A percentile compares a stretch with the other conserved stretches of the same genome.
Conservation (phyloP, 2,888 invertebrate species). For the Idaea biselata region DNA sequence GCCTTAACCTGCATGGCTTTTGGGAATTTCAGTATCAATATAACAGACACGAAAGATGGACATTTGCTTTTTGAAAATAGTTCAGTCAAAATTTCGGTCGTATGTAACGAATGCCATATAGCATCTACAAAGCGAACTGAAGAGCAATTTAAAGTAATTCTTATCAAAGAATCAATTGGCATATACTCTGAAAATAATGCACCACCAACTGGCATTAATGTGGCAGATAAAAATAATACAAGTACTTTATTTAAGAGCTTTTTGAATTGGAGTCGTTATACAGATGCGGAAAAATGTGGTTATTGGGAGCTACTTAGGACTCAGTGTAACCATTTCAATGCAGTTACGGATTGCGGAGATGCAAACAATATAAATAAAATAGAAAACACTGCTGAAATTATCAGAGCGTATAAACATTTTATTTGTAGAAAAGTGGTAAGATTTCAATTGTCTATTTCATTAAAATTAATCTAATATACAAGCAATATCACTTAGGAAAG, state of each 20-base stretch:
- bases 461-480: neutral
- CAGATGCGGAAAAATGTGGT: slow-evolving; percentile 42
- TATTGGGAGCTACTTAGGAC: slow-evolving; percentile 55
- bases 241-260: slow-evolving; percentile 60
- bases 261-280: slow-evolving; percentile 57
- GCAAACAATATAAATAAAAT: slow-evolving; percentile 50
- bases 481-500: no score
- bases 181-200: slow-evolving; percentile 41
- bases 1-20: slow-evolving; percentile 60
- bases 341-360: slow-evolving; percentile 44
- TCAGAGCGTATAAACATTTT: slow-evolving; percentile 55
- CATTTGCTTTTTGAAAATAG: slow-evolving; percentile 48
- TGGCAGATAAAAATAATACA: slow-evolving; percentile 33
- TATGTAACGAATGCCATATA: slow-evolving; percentile 61
- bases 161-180: slow-evolving; percentile 36
- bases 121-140: slow-evolving; percentile 21
- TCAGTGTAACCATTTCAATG: slow-evolving; percentile 62
- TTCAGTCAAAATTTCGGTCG: slow-evolving; percentile 40
- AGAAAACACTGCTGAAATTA: slow-evolving; percentile 49
- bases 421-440: neutral
- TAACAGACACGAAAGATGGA: slow-evolving; percentile 37
- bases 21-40: slow-evolving; percentile 43
- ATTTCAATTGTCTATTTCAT: neutral
- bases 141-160: slow-evolving; percentile 27
- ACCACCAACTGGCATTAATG: slow-evolving; percentile 35